A percentile compares a stretch with the other conserved stretches of the same genome.
Evolutionary conservation across 2,113 vertebrate genomes (phyloP).

Genomic region (Lampris incognitus): DNA sequence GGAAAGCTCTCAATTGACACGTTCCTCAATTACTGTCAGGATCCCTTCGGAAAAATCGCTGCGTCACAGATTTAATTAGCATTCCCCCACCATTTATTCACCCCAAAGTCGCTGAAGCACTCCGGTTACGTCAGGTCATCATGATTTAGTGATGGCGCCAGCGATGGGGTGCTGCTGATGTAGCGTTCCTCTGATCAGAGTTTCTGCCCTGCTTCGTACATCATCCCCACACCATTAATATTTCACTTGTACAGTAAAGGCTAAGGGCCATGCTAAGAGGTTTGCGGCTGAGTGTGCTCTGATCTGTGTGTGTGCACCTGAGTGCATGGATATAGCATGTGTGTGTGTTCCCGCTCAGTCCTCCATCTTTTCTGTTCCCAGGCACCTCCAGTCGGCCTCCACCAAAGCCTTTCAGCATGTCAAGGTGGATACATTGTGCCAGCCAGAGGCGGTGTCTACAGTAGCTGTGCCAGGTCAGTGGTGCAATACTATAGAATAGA

Average conservation of each 20-base stretch:
- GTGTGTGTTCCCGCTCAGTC: not conserved
- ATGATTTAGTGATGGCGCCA: slow-evolving; percentile 62
- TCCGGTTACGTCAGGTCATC: slow-evolving; percentile 43
- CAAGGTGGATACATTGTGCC: slow-evolving; percentile 94
- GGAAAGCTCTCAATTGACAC: slow-evolving; percentile 28
- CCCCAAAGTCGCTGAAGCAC: slow-evolving; percentile 38
- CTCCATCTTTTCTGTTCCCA: slow-evolving; percentile 57
- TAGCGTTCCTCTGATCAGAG: slow-evolving; percentile 45
- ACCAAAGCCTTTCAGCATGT: slow-evolving; percentile 94
- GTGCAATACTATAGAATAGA: slow-evolving; percentile 1
- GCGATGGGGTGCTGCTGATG: slow-evolving; percentile 54
- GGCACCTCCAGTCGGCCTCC: slow-evolving; percentile 90
- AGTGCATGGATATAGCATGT: not conserved
- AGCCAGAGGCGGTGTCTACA: slow-evolving; percentile 89
- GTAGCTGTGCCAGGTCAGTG: slow-evolving; percentile 92
- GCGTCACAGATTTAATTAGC: slow-evolving; percentile 59
- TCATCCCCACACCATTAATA: slow-evolving; percentile 66
- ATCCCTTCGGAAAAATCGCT: slow-evolving; percentile 31
- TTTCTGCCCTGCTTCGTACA: slow-evolving; percentile 61
- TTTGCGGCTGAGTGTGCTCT: slow-evolving; percentile 13
- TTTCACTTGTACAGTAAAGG: slow-evolving; percentile 72
- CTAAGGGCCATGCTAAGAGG: slow-evolving; percentile 38
- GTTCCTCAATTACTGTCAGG: slow-evolving; percentile 49
- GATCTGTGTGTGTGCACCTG: not conserved
- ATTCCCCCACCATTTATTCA: slow-evolving; percentile 2